Conservation (phyloP, 2,888 invertebrate species). For the Parasteatoda lunata region DNA sequence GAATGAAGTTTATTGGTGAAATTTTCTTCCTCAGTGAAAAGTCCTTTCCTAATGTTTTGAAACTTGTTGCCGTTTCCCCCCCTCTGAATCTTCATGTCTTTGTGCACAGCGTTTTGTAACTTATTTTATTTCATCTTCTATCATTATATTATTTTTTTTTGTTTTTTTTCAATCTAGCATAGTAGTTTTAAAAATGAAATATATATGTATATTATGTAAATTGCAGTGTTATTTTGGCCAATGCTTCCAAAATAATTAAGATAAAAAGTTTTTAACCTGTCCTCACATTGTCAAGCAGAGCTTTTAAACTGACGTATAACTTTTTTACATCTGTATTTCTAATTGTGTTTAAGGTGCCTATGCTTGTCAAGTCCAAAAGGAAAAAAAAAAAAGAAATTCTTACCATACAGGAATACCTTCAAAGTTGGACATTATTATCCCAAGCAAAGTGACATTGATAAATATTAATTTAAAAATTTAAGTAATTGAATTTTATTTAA, state of each 20-base stretch:
- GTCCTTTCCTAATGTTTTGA: constrained; percentile 35
- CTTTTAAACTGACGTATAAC: constrained; percentile 65
- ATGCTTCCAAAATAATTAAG: constrained; percentile 54
- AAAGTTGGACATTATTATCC: constrained; percentile 58
- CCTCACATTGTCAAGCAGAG: constrained; percentile 62
- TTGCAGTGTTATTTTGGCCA: constrained; percentile 63
- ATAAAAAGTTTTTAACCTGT: constrained; percentile 60
- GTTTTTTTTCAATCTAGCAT: constrained; percentile 50
- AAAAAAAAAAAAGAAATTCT: constrained; percentile 28
- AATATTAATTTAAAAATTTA: constrained; percentile 37
- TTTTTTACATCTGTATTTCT: constrained; percentile 66
- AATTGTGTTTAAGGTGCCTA: constrained; percentile 65
- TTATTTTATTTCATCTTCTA: constrained; percentile 60
- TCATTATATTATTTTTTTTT: constrained; percentile 37
- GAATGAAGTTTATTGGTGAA: background rate
- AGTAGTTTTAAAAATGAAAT: constrained; percentile 20
- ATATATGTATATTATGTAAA: constrained; percentile 25
- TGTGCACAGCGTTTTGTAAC: constrained; percentile 63
- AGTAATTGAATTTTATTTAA: constrained; percentile 43
- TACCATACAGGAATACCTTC: constrained; percentile 32
- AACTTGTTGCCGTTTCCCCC: constrained; percentile 60
- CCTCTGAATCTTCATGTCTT: constrained; percentile 50
- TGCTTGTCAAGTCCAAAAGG: constrained; percentile 56
- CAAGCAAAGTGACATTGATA: constrained; percentile 51
- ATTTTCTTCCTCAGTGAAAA: background rate